Base-by-base conservation (phyloP, 1,140 invertebrate species). In the Saccostrea cuccullata region DNA sequence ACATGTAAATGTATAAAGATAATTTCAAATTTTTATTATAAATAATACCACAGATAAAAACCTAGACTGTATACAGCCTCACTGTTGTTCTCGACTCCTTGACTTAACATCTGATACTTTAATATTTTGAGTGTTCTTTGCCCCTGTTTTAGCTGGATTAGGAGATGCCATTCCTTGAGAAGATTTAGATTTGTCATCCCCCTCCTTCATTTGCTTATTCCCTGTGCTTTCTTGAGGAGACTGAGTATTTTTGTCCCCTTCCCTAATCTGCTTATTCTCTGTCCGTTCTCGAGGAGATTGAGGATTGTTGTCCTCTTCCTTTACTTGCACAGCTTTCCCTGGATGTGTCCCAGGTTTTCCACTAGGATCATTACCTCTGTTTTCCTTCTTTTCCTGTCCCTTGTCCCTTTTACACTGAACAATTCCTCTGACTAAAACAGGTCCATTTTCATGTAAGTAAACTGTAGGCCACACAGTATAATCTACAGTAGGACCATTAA, bases 371-470 rank as follows among this genome's bases (percentile, higher is more conserved):
- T 13, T 36, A 77, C 26, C 13, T 15, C 20, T 23, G n/a, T 36
- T 77, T 3, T n/a, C 58, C n/a, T 84, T 26, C 15, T 82, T 82
- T 82, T 26, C 26, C 30, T 36, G 30, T 36, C 30, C 30, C 30
- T 36, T 36, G 30, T 55, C 30, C 20, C 30, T 84, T 84, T 55
- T 17, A 84, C 82, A 84, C 82, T 84, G 82, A 12, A 84, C 82
- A 23, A 84, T 36, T 1, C 82, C 82, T 84, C 55, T 84, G 36
- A 56, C 40, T 8, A 84, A 47, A n/a, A 84, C 23, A 11, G 82
- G 82, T 0, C 82, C 82, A 11, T 55, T 84, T 56, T 84, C 82
- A 84, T 56, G 40, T 6, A 84, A 17, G 11, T 56, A 30, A 3
- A 55, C 23, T 20, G 23, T 23, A 11, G 82, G 82, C 82, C 82